Conservation (phyloP, 2,888 invertebrate species). For the Sepiola atlantica region DNA sequence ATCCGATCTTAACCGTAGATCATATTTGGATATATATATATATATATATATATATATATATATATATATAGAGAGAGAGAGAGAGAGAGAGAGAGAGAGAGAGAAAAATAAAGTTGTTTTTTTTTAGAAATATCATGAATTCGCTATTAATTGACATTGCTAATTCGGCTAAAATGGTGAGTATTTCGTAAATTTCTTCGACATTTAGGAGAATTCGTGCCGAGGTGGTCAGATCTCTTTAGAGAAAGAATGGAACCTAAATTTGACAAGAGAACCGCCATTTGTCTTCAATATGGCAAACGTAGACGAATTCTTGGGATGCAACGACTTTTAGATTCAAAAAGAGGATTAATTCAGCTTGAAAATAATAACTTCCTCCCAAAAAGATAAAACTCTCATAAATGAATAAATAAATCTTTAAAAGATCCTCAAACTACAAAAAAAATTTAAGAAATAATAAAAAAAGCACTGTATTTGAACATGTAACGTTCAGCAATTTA, state of each 20-base stretch:
- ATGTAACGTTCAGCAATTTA: not conserved
- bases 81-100: not conserved
- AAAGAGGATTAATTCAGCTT: not conserved
- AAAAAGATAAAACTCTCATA: not conserved
- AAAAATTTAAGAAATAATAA: not conserved
- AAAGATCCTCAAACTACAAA: not conserved
- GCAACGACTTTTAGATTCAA: not conserved
- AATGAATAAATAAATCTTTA: not conserved
- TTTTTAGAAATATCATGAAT: not conserved
- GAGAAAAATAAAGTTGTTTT: not conserved
- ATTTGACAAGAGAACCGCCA: not conserved
- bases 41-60: no score
- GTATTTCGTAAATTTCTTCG: not conserved
- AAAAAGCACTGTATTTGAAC: not conserved
- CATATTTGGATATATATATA: no score
- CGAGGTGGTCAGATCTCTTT: not conserved
- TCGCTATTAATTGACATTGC: not conserved
- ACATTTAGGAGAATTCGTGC: not conserved
- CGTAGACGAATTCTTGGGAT: not conserved
- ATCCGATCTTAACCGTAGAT: no score
- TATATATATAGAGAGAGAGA: no score
- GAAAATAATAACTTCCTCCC: not conserved
- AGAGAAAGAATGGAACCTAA: not conserved
- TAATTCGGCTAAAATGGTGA: not conserved
- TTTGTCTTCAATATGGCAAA: constrained; percentile 8